Base-by-base conservation (phyloP, 2,797 vertebrate species). In the Chromobotia macracanthus region DNA sequence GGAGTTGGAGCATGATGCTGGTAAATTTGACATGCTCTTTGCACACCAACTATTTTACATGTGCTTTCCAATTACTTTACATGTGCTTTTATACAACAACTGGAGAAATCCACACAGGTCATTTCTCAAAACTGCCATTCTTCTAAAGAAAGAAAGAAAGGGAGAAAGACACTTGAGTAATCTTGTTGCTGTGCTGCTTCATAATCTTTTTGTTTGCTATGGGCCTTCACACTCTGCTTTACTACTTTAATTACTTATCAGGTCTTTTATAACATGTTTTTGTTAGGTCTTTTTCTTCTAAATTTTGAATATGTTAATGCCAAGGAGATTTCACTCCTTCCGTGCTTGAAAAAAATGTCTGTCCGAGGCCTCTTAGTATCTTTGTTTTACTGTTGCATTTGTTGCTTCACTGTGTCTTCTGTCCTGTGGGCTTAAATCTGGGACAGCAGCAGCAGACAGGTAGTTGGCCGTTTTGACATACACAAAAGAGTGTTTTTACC, bases 401-500 rank as follows among this genome's bases (percentile, higher is more conserved):
- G 55, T 71, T 58, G 23, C 16, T 41, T 38, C 4, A 28, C 48
- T 61, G 18, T 31, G 28, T 31, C 15, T 23, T 44, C 16, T 6
- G 11, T 73, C 56, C 44, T 56, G 12, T 55, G 23, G 64, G 65
- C 46, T 84, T 38, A 73, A 31, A 66, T 31, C 61, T 75, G 16
- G 51, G 67, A 78, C 78, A 74, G 38, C 72, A 51, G 41, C 38
- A 21, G 55, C 72, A 75, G 44, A 72, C 61, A 51, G 35, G 64
- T 68, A 71, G 72, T 64, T 75, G 31, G 38, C 55, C 46, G 63
- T 72, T 73, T 28, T 79, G 44, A 77, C 66, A 87, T 19, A 80
- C 84, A 91, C 89, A 88, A 72, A 51, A 35, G 75, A 72, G 3
- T 75, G 82, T 85, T 87, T 89, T 84, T 91, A 71, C 79, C 75